These are phyloP conservation scores for Helleia helle DNA, from an alignment of 2,888 invertebrate genomes.

Conservation along the genomic window DNA sequence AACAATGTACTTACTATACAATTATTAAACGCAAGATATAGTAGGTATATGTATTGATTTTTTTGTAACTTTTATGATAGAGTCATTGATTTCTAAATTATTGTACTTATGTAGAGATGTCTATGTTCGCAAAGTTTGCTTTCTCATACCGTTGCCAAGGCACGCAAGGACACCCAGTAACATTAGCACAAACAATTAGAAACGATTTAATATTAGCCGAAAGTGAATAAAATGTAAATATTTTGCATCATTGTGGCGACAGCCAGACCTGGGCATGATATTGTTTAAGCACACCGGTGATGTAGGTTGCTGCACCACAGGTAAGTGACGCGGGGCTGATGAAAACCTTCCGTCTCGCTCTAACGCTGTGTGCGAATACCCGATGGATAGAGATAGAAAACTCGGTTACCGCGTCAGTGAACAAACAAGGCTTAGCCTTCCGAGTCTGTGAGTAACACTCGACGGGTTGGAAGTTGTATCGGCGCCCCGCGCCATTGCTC, in stretches of 20 bases:
- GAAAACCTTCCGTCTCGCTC: conserved; percentile 34
- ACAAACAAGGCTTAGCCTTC: conserved; percentile 68
- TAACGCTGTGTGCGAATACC: conserved; percentile 10
- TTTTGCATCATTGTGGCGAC: conserved; percentile 47
- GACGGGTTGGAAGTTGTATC: conserved; percentile 45
- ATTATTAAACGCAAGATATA: too few relatives aligned
- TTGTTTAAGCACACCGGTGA: conserved; percentile 56
- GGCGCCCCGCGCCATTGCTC: conserved; percentile 65
- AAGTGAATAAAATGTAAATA: conserved; percentile 25
- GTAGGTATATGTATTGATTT: too few relatives aligned
- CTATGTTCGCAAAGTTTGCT: too few relatives aligned
- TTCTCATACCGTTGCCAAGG: neutral
- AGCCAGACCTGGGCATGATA: conserved; percentile 51
- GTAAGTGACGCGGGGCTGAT: conserved; percentile 34
- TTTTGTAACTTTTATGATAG: too few relatives aligned
- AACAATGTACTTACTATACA: too few relatives aligned
- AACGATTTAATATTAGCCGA: conserved; percentile 1
- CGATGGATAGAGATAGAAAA: conserved; percentile 34
- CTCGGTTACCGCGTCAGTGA: conserved; percentile 50
- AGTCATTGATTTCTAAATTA: too few relatives aligned
- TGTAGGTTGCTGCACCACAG: conserved; percentile 69
- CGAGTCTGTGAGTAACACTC: conserved; percentile 58
- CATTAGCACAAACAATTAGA: conserved; percentile 2
- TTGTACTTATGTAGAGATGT: neutral
- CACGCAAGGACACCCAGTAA: neutral